Evolutionary conservation across 2,797 vertebrate genomes (phyloP).

Genomic region (Eulemur coronatus): DNA sequence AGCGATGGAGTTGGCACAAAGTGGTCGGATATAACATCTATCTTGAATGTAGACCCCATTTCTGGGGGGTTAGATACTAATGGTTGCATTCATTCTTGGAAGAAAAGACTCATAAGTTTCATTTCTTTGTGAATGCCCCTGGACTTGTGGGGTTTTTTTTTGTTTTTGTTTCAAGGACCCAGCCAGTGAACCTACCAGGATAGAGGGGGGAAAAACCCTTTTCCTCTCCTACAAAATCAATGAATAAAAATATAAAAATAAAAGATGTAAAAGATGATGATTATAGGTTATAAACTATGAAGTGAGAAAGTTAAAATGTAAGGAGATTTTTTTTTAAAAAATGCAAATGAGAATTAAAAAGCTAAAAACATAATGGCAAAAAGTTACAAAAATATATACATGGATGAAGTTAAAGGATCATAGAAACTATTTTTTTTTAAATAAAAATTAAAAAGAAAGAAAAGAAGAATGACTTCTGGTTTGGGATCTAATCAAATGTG

Average conservation of each 20-base stretch:
- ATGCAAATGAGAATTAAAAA: neutral
- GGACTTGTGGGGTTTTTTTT: neutral
- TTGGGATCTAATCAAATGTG: neutral
- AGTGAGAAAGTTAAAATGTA: neutral
- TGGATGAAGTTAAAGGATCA: neutral
- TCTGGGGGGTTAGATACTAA: neutral
- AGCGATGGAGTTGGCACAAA: too few relatives aligned
- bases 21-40: neutral
- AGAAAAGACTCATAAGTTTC: neutral
- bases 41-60: neutral
- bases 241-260: neutral
- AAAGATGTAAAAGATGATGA: neutral
- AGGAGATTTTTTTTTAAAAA: neutral
- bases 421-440: neutral
- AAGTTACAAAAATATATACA: neutral
- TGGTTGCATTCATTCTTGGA: neutral
- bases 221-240: neutral
- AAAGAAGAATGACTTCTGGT: neutral
- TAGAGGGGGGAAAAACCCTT: neutral
- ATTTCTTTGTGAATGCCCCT: neutral
- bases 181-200: neutral
- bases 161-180: neutral
- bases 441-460: neutral
- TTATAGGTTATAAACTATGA: neutral
- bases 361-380: neutral